Base-by-base conservation (phyloP, 2,888 invertebrate species). In the Caenorhabditis becei region DNA sequence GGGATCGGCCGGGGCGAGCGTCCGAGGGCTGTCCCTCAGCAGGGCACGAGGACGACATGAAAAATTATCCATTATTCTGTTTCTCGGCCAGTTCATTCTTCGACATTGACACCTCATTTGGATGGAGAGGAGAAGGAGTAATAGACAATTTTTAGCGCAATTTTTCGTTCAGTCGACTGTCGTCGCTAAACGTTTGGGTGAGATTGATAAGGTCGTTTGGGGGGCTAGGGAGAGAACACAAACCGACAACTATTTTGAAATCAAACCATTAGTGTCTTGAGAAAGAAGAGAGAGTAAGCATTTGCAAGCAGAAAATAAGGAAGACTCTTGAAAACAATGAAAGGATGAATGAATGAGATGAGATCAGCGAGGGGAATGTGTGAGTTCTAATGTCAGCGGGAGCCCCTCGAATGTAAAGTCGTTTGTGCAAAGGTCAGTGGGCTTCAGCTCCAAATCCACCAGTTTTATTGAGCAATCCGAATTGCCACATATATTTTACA, bases 11-110 rank as follows among this genome's bases (percentile, higher is more conserved):
- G 8, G 49, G 18, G 28, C 32, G 62, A 54, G 71, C 51, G 49
- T 24, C 23, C 56, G 10, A 10, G 5, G 35, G 35, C 18, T 10
- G n/a, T 51, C 11, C 66, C 44, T 35, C 74, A 65, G 74, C 77
- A 62, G 61, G 69, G 77, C 69, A 77, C 69, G 69, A 77, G 65
- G 72, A 72, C 72, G 56, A 80, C 75, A 80, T 80, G 80, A 80
- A 80, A 80, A 80, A 80, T 80, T 80, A 80, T 80, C 80, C 80
- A 80, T 80, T 80, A 80, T 80, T 80, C 80, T 65, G 37, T 65
- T 70, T 75, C 65, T 66, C 71, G 79, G 66, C 41, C 56, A 72
- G 67, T 72, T 61, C 67, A 61, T 78, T 61, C 23, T 66, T 75
- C 75, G 49, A 59, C 69, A 54, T 63, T 35, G 41, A 35, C 58